These are phyloP conservation scores for Galagoides demidoff DNA, from an alignment of 2,797 vertebrate genomes.

Conservation along the genomic window DNA sequence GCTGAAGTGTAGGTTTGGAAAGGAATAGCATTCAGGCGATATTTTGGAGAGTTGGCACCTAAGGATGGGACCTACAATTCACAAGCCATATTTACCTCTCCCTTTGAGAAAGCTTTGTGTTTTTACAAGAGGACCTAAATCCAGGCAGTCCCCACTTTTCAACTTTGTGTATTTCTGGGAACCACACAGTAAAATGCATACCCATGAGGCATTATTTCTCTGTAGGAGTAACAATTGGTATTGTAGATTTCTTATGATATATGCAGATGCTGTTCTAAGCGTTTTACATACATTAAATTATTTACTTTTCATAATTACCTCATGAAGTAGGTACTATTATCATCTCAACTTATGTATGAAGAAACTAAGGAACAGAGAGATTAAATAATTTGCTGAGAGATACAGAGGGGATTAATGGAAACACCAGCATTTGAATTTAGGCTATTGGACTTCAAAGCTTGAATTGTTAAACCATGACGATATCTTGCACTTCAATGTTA, in stretches of 20 bases:
- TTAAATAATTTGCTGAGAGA: background rate
- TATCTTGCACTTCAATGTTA: background rate
- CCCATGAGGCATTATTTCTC: background rate
- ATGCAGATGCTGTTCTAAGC: background rate
- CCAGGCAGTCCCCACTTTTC: background rate
- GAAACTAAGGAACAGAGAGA: background rate
- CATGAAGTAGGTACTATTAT: background rate
- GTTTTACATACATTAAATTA: background rate
- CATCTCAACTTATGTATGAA: background rate
- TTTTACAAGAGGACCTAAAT: background rate
- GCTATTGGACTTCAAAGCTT: background rate
- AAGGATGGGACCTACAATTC: background rate
- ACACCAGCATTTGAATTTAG: background rate
- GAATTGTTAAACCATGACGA: background rate
- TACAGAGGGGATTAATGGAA: background rate
- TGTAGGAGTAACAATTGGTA: background rate
- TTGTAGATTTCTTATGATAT: background rate
- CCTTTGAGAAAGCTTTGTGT: background rate
- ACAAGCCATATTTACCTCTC: background rate
- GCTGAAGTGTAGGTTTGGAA: background rate
- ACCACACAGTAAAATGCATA: background rate
- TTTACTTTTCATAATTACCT: background rate
- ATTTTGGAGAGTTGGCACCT: background rate
- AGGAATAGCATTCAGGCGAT: background rate
- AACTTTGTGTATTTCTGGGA: background rate